Evolutionary conservation across 2,113 vertebrate species (phyloP).

Genomic region (Ovis aries): DNA sequence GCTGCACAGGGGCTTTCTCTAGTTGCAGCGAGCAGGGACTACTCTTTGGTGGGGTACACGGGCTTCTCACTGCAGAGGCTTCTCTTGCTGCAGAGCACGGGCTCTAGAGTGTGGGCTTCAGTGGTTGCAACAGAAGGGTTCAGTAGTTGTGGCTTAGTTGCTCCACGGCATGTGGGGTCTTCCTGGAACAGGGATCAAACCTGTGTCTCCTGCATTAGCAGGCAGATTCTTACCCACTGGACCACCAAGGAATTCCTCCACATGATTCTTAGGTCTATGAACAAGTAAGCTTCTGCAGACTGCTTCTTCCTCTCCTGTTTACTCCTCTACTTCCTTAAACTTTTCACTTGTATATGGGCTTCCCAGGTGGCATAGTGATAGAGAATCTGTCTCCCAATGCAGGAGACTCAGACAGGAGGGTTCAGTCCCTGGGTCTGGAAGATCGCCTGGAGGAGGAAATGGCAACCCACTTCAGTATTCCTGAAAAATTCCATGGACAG

Average conservation of each 20-base stretch:
- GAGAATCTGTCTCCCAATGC: background rate
- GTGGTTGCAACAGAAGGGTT: background rate
- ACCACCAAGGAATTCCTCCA: background rate
- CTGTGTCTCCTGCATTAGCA: background rate
- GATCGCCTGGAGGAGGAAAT: background rate
- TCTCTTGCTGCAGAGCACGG: background rate
- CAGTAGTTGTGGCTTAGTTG: background rate
- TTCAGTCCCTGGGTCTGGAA: background rate
- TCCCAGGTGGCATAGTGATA: background rate
- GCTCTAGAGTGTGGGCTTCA: background rate
- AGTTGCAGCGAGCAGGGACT: background rate
- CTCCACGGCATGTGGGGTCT: background rate
- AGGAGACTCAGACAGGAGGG: background rate
- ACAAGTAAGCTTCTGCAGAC: background rate
- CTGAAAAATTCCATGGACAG: background rate
- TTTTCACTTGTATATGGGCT: background rate
- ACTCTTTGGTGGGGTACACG: background rate
- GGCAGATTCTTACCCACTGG: background rate
- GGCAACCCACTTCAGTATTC: background rate
- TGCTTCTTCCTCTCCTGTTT: background rate
- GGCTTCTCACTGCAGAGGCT: background rate
- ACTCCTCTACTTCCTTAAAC: background rate
- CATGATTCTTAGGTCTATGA: background rate
- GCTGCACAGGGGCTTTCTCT: background rate
- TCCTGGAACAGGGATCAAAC: background rate